Evolutionary conservation across 2,888 invertebrate species (phyloP).

Genomic region (Conistra vaccinii): DNA sequence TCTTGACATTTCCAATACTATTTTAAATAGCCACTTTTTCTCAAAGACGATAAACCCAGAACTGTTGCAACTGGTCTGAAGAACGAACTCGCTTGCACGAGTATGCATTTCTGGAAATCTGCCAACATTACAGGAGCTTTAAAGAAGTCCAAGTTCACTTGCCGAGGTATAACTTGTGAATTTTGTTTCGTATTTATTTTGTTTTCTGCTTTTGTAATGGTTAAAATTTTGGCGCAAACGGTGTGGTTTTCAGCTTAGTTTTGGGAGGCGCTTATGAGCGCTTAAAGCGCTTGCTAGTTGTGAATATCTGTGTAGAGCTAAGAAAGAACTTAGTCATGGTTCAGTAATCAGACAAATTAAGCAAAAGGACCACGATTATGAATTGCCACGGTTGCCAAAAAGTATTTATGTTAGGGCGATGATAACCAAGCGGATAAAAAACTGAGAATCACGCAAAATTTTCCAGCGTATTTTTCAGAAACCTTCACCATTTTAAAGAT

Average conservation of each 20-base stretch:
- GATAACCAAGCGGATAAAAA: too few relatives aligned
- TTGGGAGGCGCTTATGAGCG: not conserved
- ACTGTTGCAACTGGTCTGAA: constrained; percentile 34
- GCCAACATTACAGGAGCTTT: constrained; percentile 62
- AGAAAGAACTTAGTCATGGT: too few relatives aligned
- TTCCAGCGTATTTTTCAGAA: too few relatives aligned
- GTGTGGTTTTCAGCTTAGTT: constrained; percentile 32
- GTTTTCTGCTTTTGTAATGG: constrained; percentile 49
- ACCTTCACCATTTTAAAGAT: too few relatives aligned
- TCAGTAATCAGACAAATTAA: not conserved
- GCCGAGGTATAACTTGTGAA: constrained; percentile 58
- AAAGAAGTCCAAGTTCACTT: constrained; percentile 56
- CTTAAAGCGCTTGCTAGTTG: not conserved
- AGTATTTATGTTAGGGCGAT: too few relatives aligned
- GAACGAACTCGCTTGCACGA: constrained; percentile 37
- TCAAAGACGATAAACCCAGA: constrained; percentile 46
- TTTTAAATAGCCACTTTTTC: constrained; percentile 58
- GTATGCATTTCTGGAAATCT: constrained; percentile 61
- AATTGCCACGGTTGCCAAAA: too few relatives aligned
- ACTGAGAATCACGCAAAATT: too few relatives aligned
- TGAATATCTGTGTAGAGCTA: not conserved
- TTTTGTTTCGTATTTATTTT: constrained; percentile 53
- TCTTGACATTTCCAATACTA: constrained; percentile 62
- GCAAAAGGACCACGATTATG: too few relatives aligned
- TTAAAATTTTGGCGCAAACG: constrained; percentile 34